Evolutionary conservation across 2,888 invertebrate species (phyloP), one percentile per base, ranked within the genome.

Genomic region (Agrochola lychnidis): DNA sequence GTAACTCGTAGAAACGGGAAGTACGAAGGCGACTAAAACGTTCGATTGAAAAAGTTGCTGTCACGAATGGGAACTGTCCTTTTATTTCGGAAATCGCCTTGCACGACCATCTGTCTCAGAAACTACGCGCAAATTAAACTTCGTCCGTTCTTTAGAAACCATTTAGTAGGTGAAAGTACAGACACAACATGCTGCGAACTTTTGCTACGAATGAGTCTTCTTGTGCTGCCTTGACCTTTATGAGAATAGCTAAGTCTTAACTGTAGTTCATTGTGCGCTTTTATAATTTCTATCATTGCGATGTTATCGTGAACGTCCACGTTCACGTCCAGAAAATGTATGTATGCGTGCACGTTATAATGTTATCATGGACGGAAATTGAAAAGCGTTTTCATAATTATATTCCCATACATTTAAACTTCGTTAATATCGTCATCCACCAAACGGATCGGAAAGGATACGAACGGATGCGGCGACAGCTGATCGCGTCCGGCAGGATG

Each of bases 21-120:
- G 45, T 59, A 61, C 42, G 4, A 64, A 62, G 36, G 51, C 69
- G 62, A 74, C 68, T 40, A 53, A 73, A 82, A 74, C 73, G 76
- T 85, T 80, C 63, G 68, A 86, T 86, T 85, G 83, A 82, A 87
- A 87, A 86, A 86, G 86, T 86, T 87, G 1, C 69, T 74, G 87
- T 73, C 85, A 68, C 68, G 36, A 61, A 79, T 78, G 62, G n/a
- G 67, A 75, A 73, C 36, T 62, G 73, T 80, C 70, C 45, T 82
- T 87, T 87, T 77, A 73, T 79, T 79, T 63, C 42, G 57, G 40
- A 72, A 87, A 82, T 74, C 63, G 82, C 25, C 70, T 78, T 73
- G 59, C 72, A 70, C 69, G 56, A 68, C 80, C 76, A 78, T 80
- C 74, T 87, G 72, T 74, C 74, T 76, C 45, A 66, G 40, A 76